These are phyloP conservation scores for Agrenia bidenticulata DNA, from an alignment of 2,888 invertebrate species.

Conservation along the genomic window DNA sequence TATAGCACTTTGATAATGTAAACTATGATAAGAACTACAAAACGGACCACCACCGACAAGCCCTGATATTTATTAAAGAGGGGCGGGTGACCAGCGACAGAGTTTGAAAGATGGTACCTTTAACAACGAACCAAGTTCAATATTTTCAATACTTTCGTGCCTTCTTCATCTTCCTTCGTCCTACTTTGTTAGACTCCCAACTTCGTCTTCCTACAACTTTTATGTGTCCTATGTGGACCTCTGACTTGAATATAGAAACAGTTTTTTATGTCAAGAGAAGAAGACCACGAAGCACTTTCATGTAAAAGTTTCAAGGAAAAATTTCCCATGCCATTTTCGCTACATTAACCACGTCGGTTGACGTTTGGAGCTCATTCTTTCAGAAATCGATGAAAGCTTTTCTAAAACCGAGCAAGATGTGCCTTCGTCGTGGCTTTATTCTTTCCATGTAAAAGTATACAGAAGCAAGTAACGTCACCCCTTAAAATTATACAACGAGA, in stretches of 20 bases:
- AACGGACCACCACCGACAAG: not conserved
- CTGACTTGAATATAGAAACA: slow-evolving; percentile 25
- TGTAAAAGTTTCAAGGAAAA: slow-evolving; percentile 25
- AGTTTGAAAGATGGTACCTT: not conserved
- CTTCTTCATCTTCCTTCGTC: too few relatives aligned
- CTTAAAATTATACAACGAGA: too few relatives aligned
- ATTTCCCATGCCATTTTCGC: slow-evolving; percentile 33
- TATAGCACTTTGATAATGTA: too few relatives aligned
- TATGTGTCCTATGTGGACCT: not conserved
- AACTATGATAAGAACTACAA: not conserved
- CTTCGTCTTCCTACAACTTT: not conserved
- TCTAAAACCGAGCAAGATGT: not conserved
- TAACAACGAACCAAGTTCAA: slow-evolving; percentile 3
- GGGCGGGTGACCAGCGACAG: slow-evolving; percentile 7
- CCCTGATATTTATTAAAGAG: slow-evolving; percentile 2
- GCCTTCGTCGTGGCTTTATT: not conserved
- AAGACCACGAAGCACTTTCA: not conserved
- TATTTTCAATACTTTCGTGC: slow-evolving; percentile 3
- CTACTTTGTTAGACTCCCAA: not conserved
- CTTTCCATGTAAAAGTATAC: not conserved
- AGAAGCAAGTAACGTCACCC: too few relatives aligned
- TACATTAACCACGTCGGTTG: slow-evolving; percentile 38
- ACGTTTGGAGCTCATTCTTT: slow-evolving; percentile 36
- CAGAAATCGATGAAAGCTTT: slow-evolving; percentile 15
- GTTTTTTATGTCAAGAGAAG: slow-evolving; percentile 12